Base-by-base conservation (phyloP, 2,113 vertebrate species). In the Gasterosteus aculeatus region DNA sequence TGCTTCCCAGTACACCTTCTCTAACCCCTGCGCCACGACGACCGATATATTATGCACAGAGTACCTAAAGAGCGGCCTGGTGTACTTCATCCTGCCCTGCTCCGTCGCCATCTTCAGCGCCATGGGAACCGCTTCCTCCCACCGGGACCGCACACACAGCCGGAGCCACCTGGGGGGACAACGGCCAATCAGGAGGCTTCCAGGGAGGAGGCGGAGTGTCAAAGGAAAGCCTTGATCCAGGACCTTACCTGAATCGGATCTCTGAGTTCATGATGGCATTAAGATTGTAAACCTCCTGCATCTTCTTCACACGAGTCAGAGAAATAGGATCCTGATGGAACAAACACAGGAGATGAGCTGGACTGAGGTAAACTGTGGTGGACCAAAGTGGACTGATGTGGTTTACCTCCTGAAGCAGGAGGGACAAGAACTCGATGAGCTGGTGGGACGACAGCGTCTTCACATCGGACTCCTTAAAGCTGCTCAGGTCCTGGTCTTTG, bases 21-120 rank as follows among this genome's bases (percentile, higher is more conserved):
- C 22, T 26, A 26, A 26, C 22, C 22, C 22, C 22, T 26, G 22
- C 22, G 22, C 22, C 22, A 26, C 22, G 22, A 26, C 22, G 22
- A 26, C 22, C 22, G 22, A 26, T 5, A 33, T 33, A 38, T 5
- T 38, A 38, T 38, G 7, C 35, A 38, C 35, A 5, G 35, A 58
- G 29, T 58, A 98, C 98, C 94, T 97, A 91, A 97, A 99, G 67
- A 99, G 92, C 0, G 98, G 97, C 0, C 98, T 94, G 1, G 97
- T 99, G 82, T 97, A 99, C 83, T 99, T 99, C 96, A 99, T 95
- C 81, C 98, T 92, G 71, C 98, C 98, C 90, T 99, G 98, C 33
- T 98, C 95, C 1, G 95, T 97, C 2, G 95, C 97, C 98, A 99
- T 99, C 92, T 95, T 94, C 66, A 99, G 84, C 58, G 98, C 97